These are phyloP conservation scores for Trichogramma evanescens DNA, from an alignment of 2,888 invertebrate species.

Conservation along the genomic window DNA sequence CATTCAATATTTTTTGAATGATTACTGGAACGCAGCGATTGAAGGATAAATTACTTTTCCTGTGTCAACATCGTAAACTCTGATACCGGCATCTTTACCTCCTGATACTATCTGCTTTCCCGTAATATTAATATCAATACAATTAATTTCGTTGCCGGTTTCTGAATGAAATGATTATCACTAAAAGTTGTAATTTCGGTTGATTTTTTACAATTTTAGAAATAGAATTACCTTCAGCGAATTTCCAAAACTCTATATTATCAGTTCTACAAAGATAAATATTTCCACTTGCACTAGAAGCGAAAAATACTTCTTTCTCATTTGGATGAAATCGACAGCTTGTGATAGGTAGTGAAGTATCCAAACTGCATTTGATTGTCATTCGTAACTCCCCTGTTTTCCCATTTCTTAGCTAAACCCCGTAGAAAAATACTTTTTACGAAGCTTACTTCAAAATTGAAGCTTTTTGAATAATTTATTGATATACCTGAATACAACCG, in stretches of 20 bases:
- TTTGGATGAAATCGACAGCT: slow-evolving; percentile 37
- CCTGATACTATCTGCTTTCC: slow-evolving; percentile 37
- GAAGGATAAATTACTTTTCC: slow-evolving; percentile 32
- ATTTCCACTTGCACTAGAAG: slow-evolving; percentile 38
- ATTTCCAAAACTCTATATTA: slow-evolving; percentile 14
- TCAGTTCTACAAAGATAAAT: slow-evolving; percentile 36
- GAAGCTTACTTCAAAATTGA: no score
- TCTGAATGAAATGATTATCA: slow-evolving; percentile 29
- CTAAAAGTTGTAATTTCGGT: background rate
- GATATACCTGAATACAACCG: slow-evolving; percentile 52
- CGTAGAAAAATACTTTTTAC: no score
- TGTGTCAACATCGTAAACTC: slow-evolving; percentile 40
- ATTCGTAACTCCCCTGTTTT: slow-evolving; percentile 30
- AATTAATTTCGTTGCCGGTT: slow-evolving; percentile 40
- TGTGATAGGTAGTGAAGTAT: slow-evolving; percentile 36
- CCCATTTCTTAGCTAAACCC: slow-evolving; percentile 33
- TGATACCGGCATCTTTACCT: slow-evolving; percentile 43
- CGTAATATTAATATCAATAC: slow-evolving; percentile 36
- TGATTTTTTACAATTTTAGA: background rate
- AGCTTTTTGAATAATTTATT: background rate
- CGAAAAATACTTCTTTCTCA: slow-evolving; percentile 32
- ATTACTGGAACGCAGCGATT: background rate
- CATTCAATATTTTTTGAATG: background rate
- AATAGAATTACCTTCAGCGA: slow-evolving; percentile 3
- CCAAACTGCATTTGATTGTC: slow-evolving; percentile 31